These are phyloP conservation scores for Ophioninae sp. DNA, from an alignment of 2,888 invertebrate species.

Conservation along the genomic window DNA sequence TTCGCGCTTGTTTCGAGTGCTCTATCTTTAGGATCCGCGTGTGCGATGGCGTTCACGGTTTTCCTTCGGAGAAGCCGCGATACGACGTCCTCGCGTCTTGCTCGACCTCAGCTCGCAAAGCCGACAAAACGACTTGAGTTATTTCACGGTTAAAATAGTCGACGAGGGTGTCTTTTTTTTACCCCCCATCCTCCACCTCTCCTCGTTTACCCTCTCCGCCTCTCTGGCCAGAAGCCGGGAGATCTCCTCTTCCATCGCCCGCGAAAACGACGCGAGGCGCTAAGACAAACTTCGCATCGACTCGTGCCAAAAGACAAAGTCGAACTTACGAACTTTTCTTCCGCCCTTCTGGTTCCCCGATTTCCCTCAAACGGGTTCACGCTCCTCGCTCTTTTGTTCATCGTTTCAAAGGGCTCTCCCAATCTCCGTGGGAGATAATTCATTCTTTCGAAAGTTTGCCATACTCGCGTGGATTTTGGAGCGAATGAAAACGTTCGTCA, in stretches of 20 bases:
- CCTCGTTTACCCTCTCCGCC: conserved; percentile 65
- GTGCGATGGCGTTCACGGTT: conserved; percentile 72
- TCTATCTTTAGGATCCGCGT: conserved; percentile 77
- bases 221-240: conserved; percentile 62
- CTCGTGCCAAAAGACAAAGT: conserved; percentile 50
- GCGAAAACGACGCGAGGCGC: conserved; percentile 33
- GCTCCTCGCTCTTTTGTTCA: background rate
- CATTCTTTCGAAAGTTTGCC: too few species aligned
- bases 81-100: conserved; percentile 47
- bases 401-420: background rate
- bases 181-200: background rate
- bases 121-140: conserved; percentile 73
- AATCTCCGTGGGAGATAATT: too few species aligned
- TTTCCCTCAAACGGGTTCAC: conserved; percentile 9
- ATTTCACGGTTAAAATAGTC: conserved; percentile 80
- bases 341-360: conserved; percentile 40
- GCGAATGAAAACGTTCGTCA: too few species aligned
- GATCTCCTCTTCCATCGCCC: conserved; percentile 27
- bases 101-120: conserved; percentile 60
- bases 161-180: conserved; percentile 64
- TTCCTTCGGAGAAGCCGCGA: conserved; percentile 58
- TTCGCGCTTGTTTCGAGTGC: conserved; percentile 75
- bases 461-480: too few species aligned
- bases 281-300: conserved; percentile 26
- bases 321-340: conserved; percentile 55